Base-by-base conservation (phyloP, 1,140 invertebrate species). In the Tetramorium parvispinum region DNA sequence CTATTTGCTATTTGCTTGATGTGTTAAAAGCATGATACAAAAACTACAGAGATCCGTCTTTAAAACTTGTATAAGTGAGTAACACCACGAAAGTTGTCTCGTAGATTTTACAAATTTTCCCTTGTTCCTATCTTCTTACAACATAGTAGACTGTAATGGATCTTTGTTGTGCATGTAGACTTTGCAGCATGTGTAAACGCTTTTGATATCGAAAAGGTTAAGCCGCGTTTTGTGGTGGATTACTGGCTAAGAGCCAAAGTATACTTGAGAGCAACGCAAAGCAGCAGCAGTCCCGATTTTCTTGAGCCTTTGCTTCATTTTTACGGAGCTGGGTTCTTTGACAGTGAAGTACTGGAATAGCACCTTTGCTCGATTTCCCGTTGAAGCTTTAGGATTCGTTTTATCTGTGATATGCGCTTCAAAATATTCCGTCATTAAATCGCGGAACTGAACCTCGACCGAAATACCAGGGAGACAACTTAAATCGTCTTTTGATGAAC, bases 121-220 rank as follows among this genome's bases (percentile, higher is more conserved):
- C 24, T 27, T 55, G 32, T 66, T 27, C 49, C 21, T 55, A 70
- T 81, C 13, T 68, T 40, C 21, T 81, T 81, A 55, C n/a, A 43
- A 13, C 21, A 4, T 11, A 16, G 61, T 24, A 70, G 21, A 37
- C 55, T 81, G 77, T 53, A 81, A 43, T 43, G 37, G 49, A 70
- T 70, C 78, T n/a, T 10, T 66, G 21, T 46, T 18, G 7, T 76
- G 21, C 46, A 66, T 65, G n/a, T 18, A 27, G 49, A 68, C n/a
- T 37, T 79, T 53, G 11, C 13, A 40, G 21, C 24, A 27, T 21
- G 13, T 68, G 32, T 40, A 68, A 8, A 51, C 16, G 51, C 8
- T 37, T 70, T 57, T 81, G 78, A 70, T 81, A 81, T 81, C 21
- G 53, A 70, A 71, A 70, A 81, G 65, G 21, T 71, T 81, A 81